These are phyloP conservation scores for Tenthredo amoena DNA, from an alignment of 2,888 invertebrate species.

Conservation along the genomic window DNA sequence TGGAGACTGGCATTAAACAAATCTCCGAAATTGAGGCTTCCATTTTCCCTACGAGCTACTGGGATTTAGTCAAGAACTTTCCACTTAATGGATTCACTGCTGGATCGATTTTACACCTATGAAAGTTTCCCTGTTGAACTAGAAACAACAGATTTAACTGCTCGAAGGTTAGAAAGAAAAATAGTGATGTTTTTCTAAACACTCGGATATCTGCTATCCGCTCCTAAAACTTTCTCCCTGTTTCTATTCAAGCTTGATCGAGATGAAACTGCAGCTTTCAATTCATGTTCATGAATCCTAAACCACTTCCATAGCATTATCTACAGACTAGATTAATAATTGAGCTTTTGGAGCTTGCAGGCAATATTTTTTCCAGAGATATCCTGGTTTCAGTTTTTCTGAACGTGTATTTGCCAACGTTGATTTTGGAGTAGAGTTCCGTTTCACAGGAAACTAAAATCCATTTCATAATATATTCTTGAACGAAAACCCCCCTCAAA, in stretches of 20 bases:
- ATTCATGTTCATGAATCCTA: background rate
- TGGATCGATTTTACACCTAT: background rate
- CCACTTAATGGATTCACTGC: background rate
- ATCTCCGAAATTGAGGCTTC: background rate
- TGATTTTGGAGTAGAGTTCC: background rate
- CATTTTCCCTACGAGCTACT: background rate
- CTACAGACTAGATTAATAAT: background rate
- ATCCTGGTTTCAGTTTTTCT: background rate
- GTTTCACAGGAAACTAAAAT: background rate
- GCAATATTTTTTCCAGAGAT: background rate
- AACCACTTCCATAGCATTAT: background rate
- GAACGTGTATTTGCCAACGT: background rate
- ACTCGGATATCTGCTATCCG: background rate
- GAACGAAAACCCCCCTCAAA: background rate
- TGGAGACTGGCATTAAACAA: background rate
- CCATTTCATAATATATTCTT: background rate
- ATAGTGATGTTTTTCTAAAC: background rate
- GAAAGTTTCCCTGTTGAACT: background rate
- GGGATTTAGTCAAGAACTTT: background rate
- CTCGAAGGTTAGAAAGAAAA: background rate
- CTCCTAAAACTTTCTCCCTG: background rate
- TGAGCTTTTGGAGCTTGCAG: background rate
- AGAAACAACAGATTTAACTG: conserved; percentile 7
- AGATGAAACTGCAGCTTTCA: background rate
- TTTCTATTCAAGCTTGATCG: background rate